phyloP scores from a whole-genome alignment of 2,888 invertebrate species.

The Macrosoma leucophasiata region DNA sequence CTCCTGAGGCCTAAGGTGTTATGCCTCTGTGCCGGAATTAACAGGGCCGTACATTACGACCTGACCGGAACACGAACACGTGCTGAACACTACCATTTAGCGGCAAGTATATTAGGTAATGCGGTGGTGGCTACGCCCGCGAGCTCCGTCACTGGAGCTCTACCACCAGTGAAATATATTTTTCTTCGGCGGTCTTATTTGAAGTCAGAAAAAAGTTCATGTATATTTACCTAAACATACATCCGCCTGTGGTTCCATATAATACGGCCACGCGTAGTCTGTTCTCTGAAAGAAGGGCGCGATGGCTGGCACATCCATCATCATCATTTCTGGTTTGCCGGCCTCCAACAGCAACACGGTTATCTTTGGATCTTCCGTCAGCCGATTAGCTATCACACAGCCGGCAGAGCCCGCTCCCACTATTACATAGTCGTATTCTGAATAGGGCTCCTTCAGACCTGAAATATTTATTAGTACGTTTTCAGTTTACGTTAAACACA shows the following conservation, averaged over 20 bases:
- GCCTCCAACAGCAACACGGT: slow-evolving; percentile 79
- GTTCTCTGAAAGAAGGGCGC: slow-evolving; percentile 75
- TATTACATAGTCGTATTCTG: slow-evolving; percentile 74
- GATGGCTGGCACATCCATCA: slow-evolving; percentile 71
- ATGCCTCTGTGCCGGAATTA: too few relatives aligned
- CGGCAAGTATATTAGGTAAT: too few relatives aligned
- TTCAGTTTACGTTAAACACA: neutral
- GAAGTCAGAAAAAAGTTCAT: too few relatives aligned
- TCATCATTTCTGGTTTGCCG: slow-evolving; percentile 48
- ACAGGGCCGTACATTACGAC: too few relatives aligned
- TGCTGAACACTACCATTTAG: too few relatives aligned
- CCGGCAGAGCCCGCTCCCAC: slow-evolving; percentile 77
- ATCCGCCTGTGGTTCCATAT: slow-evolving; percentile 72
- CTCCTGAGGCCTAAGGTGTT: too few relatives aligned
- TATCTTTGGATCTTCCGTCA: slow-evolving; percentile 63
- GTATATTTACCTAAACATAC: slow-evolving; percentile 65
- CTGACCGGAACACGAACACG: too few relatives aligned
- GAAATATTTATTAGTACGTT: slow-evolving; percentile 28
- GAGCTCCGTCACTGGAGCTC: too few relatives aligned
- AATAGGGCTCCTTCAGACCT: slow-evolving; percentile 46
- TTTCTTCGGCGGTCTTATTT: too few relatives aligned
- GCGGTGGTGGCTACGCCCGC: too few relatives aligned
- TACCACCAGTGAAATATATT: too few relatives aligned
- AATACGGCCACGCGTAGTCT: slow-evolving; percentile 78
- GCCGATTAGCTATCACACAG: slow-evolving; percentile 67